Evolutionary conservation across 1,140 invertebrate species (phyloP).

Genomic region (Leguminivora glycinivorella): DNA sequence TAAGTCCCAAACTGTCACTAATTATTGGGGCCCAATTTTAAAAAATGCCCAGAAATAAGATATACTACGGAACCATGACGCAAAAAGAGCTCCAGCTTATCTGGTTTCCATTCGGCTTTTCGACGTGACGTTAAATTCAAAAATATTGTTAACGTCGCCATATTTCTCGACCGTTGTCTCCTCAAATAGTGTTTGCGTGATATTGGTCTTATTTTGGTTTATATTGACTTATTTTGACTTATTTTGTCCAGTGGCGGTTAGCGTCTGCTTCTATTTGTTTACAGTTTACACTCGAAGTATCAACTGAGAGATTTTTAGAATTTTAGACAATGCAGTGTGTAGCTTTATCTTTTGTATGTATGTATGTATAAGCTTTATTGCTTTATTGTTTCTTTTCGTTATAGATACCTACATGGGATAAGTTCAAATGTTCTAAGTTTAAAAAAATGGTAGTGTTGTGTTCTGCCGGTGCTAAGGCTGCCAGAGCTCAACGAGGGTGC

Average conservation of each 20-base stretch:
- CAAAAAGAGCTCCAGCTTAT: background rate
- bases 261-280: background rate
- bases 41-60: background rate
- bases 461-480: no score
- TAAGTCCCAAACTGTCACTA: no score
- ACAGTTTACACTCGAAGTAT: background rate
- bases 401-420: no score
- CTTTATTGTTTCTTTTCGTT: no score
- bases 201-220: conserved; percentile 13
- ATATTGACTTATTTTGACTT: background rate
- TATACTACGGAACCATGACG: background rate
- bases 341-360: no score
- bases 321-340: conserved; percentile 7
- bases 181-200: conserved; percentile 14
- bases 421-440: no score
- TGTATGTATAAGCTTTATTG: no score
- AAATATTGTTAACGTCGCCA: conserved; percentile 48
- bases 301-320: background rate
- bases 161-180: conserved; percentile 37
- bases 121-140: conserved; percentile 39
- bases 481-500: no score
- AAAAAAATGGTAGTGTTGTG: no score
- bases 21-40: background rate
- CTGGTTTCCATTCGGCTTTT: background rate
- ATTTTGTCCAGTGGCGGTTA: background rate